Evolutionary conservation across 2,113 vertebrate species (phyloP), one percentile per base, ranked within the genome.

Genomic region (Heteronetta atricapilla): DNA sequence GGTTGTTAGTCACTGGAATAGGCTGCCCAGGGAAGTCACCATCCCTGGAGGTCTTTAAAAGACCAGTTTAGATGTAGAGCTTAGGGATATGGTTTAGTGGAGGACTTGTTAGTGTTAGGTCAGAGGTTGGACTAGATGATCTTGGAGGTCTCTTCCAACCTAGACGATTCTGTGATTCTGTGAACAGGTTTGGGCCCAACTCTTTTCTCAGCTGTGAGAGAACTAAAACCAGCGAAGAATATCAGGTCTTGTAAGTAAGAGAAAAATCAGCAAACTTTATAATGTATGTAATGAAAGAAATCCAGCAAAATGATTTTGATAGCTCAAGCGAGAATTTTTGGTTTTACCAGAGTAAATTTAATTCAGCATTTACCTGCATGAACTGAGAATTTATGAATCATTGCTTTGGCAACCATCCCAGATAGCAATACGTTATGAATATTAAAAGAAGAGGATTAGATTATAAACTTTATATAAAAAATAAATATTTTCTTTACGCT

Each of bases 371-470:
- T 95, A 88, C 28, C 77, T 95, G 63, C 5, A 36, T 88, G 94
- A 95, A 96, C 68, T 77, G 66, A 94, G 50, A 89, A 90, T 44
- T 91, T 93, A 72, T 82, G 69, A 94, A 70, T 94, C 80, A 90
- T 89, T 89, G 59, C 14, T 95, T 90, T 96, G 80, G 86, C 74
- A 88, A 76, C 52, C 22, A 89, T 89, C 75, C 88, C 87, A 90
- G 86, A 89, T 26, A 95, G 36, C 25, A 95, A 82, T 60, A 90
- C 55, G n/a, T 59, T 96, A 67, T 92, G 69, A 82, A 26, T 53
- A 92, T 88, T 95, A 79, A 94, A 94, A 88, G 50, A 83, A 91
- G 72, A 77, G 80, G 48, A 97, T 86, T 95, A 87, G 64, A 72
- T 85, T 96, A 92, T 85, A 77, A 50, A 86, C n/a, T 52, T 72